Evolutionary conservation across 1,140 invertebrate species (phyloP), one percentile per base, ranked within the genome.

Genomic region (Anoplolepis gracilipes): DNA sequence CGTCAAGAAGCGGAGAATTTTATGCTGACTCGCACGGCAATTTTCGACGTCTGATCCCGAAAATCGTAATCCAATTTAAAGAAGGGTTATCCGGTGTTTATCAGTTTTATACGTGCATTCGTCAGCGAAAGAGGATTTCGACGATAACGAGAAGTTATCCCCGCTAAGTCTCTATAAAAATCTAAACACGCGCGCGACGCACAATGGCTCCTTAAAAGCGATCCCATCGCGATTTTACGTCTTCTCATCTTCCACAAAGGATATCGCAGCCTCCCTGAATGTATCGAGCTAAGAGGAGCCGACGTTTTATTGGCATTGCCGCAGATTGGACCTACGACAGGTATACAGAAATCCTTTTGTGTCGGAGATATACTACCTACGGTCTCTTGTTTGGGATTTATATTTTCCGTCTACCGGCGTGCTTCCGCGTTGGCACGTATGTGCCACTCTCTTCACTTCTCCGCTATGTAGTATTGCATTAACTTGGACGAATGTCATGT

Each of bases 231-330:
- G 49, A 85, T 78, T 90, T 90, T 90, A 90, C 88, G 88, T 79
- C 61, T 79, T 84, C 88, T 90, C 88, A 84, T 90, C 86, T 84
- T 90, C 77, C 11, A 57, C 88, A 49, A 90, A 85, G 53, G 81
- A 84, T 85, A 82, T 75, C 82, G 16, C 78, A 30, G n/a, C 55
- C 69, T 77, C 25, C 8, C 39, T 28, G 30, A 75, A 90, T 65
- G 81, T 84, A 75, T 78, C 81, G 36, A 46, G 76, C 57, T 70
- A 62, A 75, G 70, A 73, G 85, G 88, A 81, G 62, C 88, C 62
- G 59, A 57, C 81, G 28, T 85, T 90, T 89, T 89, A 90, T 89
- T 87, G 69, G 64, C 85, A 69, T 70, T 90, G 28, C 69, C 79
- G 59, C 76, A 78, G 85, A 87, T 90, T 87, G 85, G 28, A 89